These are phyloP conservation scores for Heliconius sara DNA, from an alignment of 2,888 invertebrate genomes.

Conservation along the genomic window DNA sequence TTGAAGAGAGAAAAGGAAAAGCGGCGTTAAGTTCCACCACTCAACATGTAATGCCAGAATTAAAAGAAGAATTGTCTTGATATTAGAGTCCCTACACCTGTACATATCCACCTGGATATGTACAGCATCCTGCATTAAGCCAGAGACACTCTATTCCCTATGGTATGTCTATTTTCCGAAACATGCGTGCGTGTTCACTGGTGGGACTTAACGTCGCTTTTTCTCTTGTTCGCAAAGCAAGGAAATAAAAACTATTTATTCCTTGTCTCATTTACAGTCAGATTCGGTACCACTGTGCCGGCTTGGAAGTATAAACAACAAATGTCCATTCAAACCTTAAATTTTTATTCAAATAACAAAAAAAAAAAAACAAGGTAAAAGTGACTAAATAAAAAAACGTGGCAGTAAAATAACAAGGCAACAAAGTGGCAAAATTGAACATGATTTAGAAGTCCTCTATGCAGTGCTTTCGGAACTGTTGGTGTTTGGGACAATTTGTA, in stretches of 20 bases:
- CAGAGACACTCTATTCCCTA: not conserved
- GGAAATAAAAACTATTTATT: no score
- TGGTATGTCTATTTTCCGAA: not conserved
- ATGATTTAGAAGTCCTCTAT: slow-evolving; percentile 19
- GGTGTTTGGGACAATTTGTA: not conserved
- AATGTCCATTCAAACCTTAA: not conserved
- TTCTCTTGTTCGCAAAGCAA: no score
- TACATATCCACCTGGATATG: not conserved
- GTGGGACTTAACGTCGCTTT: not conserved
- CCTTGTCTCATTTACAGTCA: no score
- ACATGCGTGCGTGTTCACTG: not conserved
- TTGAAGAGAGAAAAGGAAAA: no score
- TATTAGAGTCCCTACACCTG: not conserved
- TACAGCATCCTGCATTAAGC: not conserved
- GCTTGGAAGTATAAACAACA: no score
- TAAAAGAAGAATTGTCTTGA: not conserved
- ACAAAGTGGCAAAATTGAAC: slow-evolving; percentile 19
- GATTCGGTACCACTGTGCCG: no score
- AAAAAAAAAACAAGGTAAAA: not conserved
- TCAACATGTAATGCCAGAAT: no score
- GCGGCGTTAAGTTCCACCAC: no score
- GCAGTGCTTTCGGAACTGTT: slow-evolving; percentile 9
- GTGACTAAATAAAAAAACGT: not conserved
- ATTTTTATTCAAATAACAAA: not conserved
- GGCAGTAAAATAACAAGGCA: slow-evolving; percentile 23